Evolutionary conservation across 2,797 vertebrate species (phyloP).

Genomic region (Cyprinodon diabolis): DNA sequence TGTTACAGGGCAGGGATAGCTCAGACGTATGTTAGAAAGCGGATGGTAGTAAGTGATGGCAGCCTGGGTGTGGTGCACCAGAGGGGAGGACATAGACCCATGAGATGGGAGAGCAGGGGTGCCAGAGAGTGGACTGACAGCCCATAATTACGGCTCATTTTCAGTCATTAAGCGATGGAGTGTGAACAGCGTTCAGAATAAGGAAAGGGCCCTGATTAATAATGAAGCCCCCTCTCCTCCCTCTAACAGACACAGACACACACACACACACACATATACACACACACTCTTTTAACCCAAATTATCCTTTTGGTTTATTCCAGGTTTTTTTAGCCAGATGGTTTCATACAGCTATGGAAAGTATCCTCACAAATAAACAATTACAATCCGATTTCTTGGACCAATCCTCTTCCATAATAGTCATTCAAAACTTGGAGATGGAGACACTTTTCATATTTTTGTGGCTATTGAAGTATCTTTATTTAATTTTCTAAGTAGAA

Average conservation of each 20-base stretch:
- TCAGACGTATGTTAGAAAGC: constrained; percentile 39
- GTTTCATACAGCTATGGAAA: not conserved
- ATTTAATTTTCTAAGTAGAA: not conserved
- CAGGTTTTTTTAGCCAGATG: not conserved
- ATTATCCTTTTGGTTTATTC: constrained; percentile 7
- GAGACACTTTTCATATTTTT: too few relatives aligned
- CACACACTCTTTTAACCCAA: constrained; percentile 17
- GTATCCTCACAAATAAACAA: not conserved
- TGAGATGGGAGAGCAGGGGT: constrained; percentile 71
- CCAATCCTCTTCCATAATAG: not conserved
- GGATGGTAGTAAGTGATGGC: constrained; percentile 51
- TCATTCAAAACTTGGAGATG: too few relatives aligned
- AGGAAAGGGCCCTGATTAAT: constrained; percentile 78
- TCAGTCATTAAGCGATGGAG: constrained; percentile 81
- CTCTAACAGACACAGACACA: constrained; percentile 48
- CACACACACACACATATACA: constrained; percentile 23
- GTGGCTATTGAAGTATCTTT: not conserved
- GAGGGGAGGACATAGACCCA: constrained; percentile 70
- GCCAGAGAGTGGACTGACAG: constrained; percentile 77
- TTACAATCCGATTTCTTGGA: not conserved
- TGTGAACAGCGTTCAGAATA: constrained; percentile 72
- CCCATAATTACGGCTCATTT: constrained; percentile 82
- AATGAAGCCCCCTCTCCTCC: constrained; percentile 65
- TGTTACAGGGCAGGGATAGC: constrained; percentile 9
- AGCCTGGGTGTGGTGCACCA: constrained; percentile 64